These are phyloP conservation scores for Hippocampus mohnikei DNA, from an alignment of 2,113 vertebrate species.

Conservation along the genomic window DNA sequence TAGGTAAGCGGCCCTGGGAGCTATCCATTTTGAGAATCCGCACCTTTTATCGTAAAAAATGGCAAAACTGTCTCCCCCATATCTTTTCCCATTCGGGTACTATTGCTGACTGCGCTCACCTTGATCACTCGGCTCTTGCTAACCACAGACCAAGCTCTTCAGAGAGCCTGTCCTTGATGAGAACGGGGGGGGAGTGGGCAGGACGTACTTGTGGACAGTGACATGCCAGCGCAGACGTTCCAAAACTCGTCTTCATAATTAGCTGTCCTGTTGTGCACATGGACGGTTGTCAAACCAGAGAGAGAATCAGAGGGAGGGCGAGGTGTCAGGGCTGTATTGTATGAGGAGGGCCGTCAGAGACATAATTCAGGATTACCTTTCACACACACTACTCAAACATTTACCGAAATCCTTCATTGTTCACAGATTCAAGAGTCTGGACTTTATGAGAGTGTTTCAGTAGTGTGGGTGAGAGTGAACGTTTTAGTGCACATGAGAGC, in stretches of 20 bases:
- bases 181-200: not conserved
- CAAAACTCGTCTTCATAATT: slow-evolving; percentile 38
- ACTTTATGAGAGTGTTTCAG: no score
- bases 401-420: not conserved
- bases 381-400: not conserved
- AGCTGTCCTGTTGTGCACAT: slow-evolving; percentile 9
- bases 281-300: slow-evolving; percentile 1
- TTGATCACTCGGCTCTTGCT: slow-evolving; percentile 39
- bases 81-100: not conserved
- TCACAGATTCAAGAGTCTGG: not conserved
- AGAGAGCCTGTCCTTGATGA: slow-evolving; percentile 9
- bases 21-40: no score
- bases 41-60: no score
- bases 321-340: slow-evolving; percentile 33
- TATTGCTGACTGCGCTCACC: slow-evolving; percentile 1
- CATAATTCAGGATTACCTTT: not conserved
- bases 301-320: not conserved
- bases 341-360: not conserved
- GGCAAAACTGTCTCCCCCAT: not conserved
- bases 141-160: slow-evolving; percentile 19
- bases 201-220: not conserved
- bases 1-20: no score
- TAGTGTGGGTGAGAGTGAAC: no score
- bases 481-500: no score
- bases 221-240: slow-evolving; percentile 13